Evolutionary conservation across 2,888 invertebrate genomes (phyloP).

Genomic region (Agrotis puta): DNA sequence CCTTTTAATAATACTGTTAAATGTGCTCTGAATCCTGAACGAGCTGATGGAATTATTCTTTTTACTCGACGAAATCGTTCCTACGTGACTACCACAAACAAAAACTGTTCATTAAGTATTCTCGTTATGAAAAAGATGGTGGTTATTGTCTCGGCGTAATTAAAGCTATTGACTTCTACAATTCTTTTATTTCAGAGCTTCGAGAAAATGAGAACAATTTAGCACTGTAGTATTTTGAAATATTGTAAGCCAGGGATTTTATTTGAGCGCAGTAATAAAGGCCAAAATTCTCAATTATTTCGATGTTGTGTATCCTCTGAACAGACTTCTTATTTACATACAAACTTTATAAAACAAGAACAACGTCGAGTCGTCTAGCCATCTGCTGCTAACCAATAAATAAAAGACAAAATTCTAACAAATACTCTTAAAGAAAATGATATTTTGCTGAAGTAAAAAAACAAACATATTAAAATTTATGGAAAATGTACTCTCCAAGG

Average conservation of each 20-base stretch:
- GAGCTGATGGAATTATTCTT: constrained; percentile 15
- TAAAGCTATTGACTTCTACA: constrained; percentile 23
- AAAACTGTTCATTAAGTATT: constrained; percentile 29
- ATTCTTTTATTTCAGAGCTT: constrained; percentile 32
- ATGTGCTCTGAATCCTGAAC: constrained; percentile 3
- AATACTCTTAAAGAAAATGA: constrained; percentile 7
- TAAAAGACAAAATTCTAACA: constrained; percentile 7
- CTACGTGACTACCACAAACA: constrained; percentile 14
- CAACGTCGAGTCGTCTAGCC: constrained; percentile 21
- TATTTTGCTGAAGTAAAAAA: too few relatives aligned
- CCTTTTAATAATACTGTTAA: background rate
- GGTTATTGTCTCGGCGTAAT: constrained; percentile 24
- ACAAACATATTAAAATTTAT: too few relatives aligned
- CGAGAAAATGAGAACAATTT: constrained; percentile 28
- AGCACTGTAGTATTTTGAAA: constrained; percentile 22
- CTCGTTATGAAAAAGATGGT: constrained; percentile 20
- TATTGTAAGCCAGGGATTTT: constrained; percentile 17
- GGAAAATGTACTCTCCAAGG: too few relatives aligned
- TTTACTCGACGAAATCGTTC: background rate
- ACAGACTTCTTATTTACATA: constrained; percentile 27
- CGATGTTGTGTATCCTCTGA: constrained; percentile 14
- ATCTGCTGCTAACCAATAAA: constrained; percentile 17
- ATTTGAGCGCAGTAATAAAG: constrained; percentile 9
- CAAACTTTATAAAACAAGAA: constrained; percentile 25
- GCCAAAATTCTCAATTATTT: constrained; percentile 37